Evolutionary conservation across 2,113 vertebrate species (phyloP).

Genomic region (Desmodus rotundus): DNA sequence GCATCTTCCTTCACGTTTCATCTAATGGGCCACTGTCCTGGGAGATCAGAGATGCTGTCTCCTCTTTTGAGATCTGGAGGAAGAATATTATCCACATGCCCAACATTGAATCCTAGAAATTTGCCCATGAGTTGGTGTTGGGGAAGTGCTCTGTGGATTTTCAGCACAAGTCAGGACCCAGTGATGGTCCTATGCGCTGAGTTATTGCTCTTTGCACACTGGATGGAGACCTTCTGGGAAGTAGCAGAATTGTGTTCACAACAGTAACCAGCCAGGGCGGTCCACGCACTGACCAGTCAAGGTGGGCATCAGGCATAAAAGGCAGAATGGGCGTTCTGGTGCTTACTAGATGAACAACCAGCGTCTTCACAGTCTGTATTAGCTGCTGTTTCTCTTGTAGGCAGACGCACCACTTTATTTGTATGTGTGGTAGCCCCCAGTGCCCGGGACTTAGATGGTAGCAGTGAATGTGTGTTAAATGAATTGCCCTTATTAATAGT

Average conservation of each 20-base stretch:
- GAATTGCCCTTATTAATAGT: background rate
- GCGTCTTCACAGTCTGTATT: background rate
- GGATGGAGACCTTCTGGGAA: background rate
- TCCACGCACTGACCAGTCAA: too few relatives aligned
- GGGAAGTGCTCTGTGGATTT: background rate
- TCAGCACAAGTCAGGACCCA: background rate
- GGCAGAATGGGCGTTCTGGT: background rate
- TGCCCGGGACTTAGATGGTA: background rate
- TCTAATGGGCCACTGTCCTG: accelerated
- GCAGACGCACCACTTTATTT: background rate
- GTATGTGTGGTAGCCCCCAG: too few relatives aligned
- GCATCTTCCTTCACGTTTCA: background rate
- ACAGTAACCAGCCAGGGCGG: background rate
- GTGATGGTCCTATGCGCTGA: background rate
- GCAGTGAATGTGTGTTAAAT: background rate
- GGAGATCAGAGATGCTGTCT: background rate
- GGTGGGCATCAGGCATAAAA: background rate
- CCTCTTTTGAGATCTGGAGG: background rate
- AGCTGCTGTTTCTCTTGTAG: background rate
- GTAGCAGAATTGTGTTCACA: background rate
- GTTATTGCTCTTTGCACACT: background rate
- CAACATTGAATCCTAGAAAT: background rate
- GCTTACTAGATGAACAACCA: background rate
- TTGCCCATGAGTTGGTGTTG: background rate
- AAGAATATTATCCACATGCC: background rate